Evolutionary conservation across 2,113 vertebrate genomes (phyloP).

Genomic region (Hipposideros armiger): DNA sequence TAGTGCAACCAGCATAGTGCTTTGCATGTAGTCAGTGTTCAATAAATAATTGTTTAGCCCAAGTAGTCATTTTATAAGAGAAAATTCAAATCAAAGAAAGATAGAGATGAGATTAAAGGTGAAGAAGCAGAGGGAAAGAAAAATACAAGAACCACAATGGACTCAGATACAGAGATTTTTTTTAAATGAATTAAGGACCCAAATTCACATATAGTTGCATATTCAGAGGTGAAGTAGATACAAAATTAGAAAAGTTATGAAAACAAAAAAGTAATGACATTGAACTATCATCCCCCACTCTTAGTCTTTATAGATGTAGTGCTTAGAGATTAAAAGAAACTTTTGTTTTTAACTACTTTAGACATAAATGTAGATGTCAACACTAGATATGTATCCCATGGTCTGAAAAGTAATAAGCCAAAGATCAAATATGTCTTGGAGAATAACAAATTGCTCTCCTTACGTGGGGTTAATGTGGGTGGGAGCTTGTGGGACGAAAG

Average conservation of each 20-base stretch:
- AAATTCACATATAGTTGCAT: neutral
- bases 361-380: neutral
- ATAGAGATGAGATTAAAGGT: neutral
- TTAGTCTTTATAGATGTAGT: neutral
- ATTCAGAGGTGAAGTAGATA: neutral
- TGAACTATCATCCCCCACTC: neutral
- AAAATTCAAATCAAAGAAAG: slow-evolving; percentile 17
- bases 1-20: neutral
- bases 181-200: neutral
- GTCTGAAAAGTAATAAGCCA: neutral
- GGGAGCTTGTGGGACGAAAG: neutral
- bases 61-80: slow-evolving; percentile 1
- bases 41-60: neutral
- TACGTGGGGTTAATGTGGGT: too few species aligned
- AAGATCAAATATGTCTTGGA: neutral
- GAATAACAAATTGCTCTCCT: neutral
- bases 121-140: neutral
- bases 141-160: neutral
- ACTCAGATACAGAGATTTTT: neutral
- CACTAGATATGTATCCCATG: neutral
- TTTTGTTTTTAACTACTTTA: neutral
- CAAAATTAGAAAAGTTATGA: neutral
- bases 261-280: neutral
- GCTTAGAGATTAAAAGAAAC: neutral
- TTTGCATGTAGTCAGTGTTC: neutral